Base-by-base conservation (phyloP, 2,797 vertebrate species). In the Hipposideros larvatus region DNA sequence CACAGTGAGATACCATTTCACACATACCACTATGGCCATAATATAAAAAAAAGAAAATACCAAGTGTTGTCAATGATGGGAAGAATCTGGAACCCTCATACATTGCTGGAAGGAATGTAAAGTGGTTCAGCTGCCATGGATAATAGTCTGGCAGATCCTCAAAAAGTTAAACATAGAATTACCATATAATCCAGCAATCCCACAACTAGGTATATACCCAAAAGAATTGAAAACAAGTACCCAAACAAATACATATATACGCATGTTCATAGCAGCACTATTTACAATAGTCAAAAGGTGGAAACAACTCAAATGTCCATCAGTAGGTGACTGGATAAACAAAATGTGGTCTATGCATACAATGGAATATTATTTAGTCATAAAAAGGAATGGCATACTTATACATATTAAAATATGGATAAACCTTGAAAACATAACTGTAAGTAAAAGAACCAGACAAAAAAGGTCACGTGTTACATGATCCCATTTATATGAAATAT, bases 401-500 rank as follows among this genome's bases (percentile, higher is more conserved):
- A 86, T 48, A 90, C 21, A 75, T 4, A 34, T 43, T 84, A 78
- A 51, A 92, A 63, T 16, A 75, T 1, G 14, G 15, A 74, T 53
- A 71, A 92, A 79, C 16, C 15, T 11, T 55, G 57, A 59, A 86
- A 87, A 61, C 53, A 77, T 28, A 85, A 46, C 7, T n/a, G 34
- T 87, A 89, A 53, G 13, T 82, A 55, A 87, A 96, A 87, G 59
- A 94, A 93, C 3, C 37, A 91, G 11, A 85, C 31, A 91, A 46
- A 83, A 55, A 93, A 55, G 43, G 28, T 68, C 19, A n/a, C 55
- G 48, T 18, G 18, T 31, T 21, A 21, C 19, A 59, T 90, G 31
- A 48, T 53, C 86, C n/a, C 26, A 75, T 82, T 89, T 85, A 73
- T 79, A 88, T 43, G 26, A 95, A 89, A 88, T 85, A 90, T 37